phyloP scores from a whole-genome alignment of 2,888 invertebrate species.

The Deilephila elpenor region DNA sequence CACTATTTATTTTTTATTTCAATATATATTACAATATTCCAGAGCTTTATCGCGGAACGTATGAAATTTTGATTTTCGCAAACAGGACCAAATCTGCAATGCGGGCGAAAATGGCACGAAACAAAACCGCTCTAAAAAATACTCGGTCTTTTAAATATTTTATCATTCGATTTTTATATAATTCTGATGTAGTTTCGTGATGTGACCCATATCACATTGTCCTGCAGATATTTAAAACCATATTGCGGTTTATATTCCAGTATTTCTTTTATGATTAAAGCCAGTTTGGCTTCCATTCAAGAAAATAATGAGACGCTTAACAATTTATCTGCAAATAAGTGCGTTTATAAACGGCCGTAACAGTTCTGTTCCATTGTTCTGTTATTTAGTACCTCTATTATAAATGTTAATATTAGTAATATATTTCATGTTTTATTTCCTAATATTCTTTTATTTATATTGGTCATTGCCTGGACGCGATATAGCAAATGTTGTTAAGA shows the following conservation, averaged over 20 bases:
- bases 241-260: neutral
- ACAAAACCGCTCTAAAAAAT: conserved; percentile 6
- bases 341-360: neutral
- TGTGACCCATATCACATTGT: conserved; percentile 1
- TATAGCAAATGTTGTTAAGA: no score
- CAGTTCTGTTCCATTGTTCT: neutral
- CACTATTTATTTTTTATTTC: no score
- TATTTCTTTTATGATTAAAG: neutral
- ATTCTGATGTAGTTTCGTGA: neutral
- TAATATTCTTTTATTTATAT: no score
- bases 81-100: neutral
- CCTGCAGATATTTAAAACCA: neutral
- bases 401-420: neutral
- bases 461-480: no score
- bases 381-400: neutral
- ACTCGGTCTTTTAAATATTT: neutral
- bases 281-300: conserved; percentile 17
- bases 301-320: conserved; percentile 18
- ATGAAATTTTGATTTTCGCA: neutral
- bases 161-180: neutral
- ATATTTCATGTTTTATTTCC: neutral
- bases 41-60: neutral
- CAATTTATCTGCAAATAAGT: neutral
- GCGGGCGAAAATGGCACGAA: neutral
- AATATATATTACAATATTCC: neutral